Evolutionary conservation across 2,113 vertebrate species (phyloP), one percentile per base, ranked within the genome.

Genomic region (Turdus rufiventris): DNA sequence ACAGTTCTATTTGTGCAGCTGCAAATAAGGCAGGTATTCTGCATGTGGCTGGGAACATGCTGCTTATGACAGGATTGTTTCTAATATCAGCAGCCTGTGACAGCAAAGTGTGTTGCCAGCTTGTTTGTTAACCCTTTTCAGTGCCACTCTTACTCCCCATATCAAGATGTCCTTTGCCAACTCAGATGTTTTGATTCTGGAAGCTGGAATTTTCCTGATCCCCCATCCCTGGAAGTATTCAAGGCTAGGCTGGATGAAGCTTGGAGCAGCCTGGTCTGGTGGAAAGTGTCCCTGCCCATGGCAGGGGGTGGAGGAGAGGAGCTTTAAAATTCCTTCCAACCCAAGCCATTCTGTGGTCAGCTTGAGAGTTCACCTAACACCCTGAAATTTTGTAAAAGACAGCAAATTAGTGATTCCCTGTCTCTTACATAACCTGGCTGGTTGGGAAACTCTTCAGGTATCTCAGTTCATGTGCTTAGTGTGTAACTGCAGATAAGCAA

Each of bases 1-100:
- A 58, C n/a, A n/a, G 40, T 42, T 62, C 18, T 54, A 34, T 79
- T 18, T 58, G 85, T 75, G 83, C 68, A 56, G 43, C 80, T 91
- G 73, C 71, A 86, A 94, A 73, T 77, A 63, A 80, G 74, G n/a
- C 68, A 95, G 83, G 73, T 84, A 88, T 84, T 78, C 76, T 84
- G 72, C 40, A n/a, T 5, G 40, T 36, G 62, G 34, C 65, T 92
- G 76, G 58, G 54, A 76, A 34, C 33, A 17, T 0, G 38, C 50
- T 80, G 38, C 9, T 60, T 14, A 1, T 10, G 60, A 70, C 48
- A 62, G 79, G 47, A 42, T 47, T 5, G 11, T 66, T 72, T n/a
- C 79, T 54, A 31, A 26, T 11, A 53, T 7, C 15, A 91, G 72
- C 56, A 79, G 51, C 43, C 82, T 76, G 50, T 62, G 62, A n/a